phyloP scores from a whole-genome alignment of 2,797 vertebrate genomes.

The Phalanger gymnotis region DNA sequence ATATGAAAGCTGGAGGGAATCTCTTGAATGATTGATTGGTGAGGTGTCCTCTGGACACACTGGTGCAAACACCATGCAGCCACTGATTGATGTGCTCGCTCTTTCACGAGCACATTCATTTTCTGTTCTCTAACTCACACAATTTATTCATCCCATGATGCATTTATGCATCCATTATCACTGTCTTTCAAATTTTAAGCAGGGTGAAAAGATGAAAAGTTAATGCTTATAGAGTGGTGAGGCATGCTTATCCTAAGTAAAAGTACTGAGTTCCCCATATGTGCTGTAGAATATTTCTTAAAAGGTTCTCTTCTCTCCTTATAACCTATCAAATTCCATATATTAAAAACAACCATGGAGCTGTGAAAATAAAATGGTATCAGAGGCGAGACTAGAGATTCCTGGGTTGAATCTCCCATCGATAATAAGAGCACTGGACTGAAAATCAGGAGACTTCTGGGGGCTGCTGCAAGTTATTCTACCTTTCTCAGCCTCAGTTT shows the following conservation, averaged over 20 bases:
- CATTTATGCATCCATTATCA: slow-evolving; percentile 72
- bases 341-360: slow-evolving; percentile 60
- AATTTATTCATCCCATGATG: slow-evolving; percentile 77
- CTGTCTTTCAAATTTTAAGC: slow-evolving; percentile 74
- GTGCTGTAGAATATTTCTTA: slow-evolving; percentile 32
- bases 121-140: slow-evolving; percentile 73
- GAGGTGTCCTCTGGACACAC: slow-evolving; percentile 67
- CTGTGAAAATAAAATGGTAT: slow-evolving; percentile 50
- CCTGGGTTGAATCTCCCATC: slow-evolving; percentile 39
- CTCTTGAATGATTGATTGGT: slow-evolving; percentile 72
- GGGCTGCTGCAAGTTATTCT: slow-evolving; percentile 27
- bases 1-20: slow-evolving; percentile 57
- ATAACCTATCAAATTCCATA: slow-evolving; percentile 29
- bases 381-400: slow-evolving; percentile 17
- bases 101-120: slow-evolving; percentile 75
- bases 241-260: slow-evolving; percentile 51
- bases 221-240: slow-evolving; percentile 57
- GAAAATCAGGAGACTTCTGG: background rate
- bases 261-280: slow-evolving; percentile 36
- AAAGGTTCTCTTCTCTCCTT: slow-evolving; percentile 48
- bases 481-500: slow-evolving; percentile 37
- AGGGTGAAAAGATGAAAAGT: slow-evolving; percentile 72
- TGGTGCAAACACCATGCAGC: slow-evolving; percentile 73
- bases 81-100: slow-evolving; percentile 74
- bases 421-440: slow-evolving; percentile 1